phyloP scores from a whole-genome alignment of 1,140 invertebrate genomes.

The Cotesia glomerata region DNA sequence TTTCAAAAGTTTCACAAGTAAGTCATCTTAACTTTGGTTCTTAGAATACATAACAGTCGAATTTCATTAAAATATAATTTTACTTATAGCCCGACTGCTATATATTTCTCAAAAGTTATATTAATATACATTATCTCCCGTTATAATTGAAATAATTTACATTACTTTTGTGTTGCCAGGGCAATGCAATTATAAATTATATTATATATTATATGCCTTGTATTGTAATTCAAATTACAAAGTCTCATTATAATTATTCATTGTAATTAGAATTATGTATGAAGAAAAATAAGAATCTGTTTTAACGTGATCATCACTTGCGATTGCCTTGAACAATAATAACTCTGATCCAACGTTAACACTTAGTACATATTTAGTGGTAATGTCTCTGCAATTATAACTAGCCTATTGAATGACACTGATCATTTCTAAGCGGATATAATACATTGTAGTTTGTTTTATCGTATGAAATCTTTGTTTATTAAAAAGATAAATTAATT shows the following conservation, averaged over 20 bases:
- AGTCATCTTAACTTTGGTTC: conserved; percentile 25
- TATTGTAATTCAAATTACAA: background rate
- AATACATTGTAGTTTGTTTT: background rate
- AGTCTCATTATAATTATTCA: background rate
- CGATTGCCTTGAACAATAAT: conserved; percentile 35
- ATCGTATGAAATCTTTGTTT: too few relatives aligned
- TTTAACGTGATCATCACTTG: conserved; percentile 20
- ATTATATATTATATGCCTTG: too few relatives aligned
- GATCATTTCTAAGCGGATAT: background rate
- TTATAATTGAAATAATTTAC: background rate
- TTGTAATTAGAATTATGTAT: background rate
- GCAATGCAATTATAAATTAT: too few relatives aligned
- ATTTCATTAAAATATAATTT: conserved; percentile 30
- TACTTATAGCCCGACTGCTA: conserved; percentile 9
- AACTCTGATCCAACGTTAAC: conserved; percentile 31
- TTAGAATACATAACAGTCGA: conserved; percentile 19
- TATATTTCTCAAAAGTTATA: conserved; percentile 13
- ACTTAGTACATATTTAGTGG: conserved; percentile 22
- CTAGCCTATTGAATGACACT: conserved; percentile 7
- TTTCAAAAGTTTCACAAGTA: conserved; percentile 26
- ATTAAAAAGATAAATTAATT: too few relatives aligned
- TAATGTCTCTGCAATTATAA: background rate
- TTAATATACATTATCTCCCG: background rate
- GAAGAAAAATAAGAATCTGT: background rate
- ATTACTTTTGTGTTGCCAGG: background rate